A percentile compares a stretch with the other conserved stretches of the same genome.
Conservation (phyloP, 1,140 invertebrate species). For the Orussus abietinus region DNA sequence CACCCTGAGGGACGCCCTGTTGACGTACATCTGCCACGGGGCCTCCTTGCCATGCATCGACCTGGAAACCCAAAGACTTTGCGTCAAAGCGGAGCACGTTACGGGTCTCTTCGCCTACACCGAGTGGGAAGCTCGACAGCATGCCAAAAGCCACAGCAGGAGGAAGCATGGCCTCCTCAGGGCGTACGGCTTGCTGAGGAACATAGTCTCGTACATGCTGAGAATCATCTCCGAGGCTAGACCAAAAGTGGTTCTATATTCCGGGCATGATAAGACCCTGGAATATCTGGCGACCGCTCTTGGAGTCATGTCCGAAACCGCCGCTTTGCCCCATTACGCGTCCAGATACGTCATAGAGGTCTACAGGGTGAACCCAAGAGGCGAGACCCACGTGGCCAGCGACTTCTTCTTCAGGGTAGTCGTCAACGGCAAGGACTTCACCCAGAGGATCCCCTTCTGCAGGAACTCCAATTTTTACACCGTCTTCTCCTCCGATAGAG, state of each 20-base stretch:
- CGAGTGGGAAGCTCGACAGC: constrained; percentile 69
- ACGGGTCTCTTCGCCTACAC: constrained; percentile 69
- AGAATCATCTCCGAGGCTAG: constrained; percentile 72
- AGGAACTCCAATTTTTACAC: constrained; percentile 55
- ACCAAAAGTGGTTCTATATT: constrained; percentile 81
- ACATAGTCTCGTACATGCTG: constrained; percentile 75
- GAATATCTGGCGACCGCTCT: constrained; percentile 77
- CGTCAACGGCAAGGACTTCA: constrained; percentile 84
- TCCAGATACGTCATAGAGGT: constrained; percentile 82
- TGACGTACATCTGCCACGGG: constrained; percentile 81
- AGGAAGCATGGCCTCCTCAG: constrained; percentile 66
- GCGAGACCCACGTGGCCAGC: constrained; percentile 51
- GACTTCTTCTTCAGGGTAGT: constrained; percentile 79
- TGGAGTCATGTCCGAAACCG: constrained; percentile 61
- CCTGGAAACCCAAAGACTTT: constrained; percentile 51
- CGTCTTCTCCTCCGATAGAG: constrained; percentile 42
- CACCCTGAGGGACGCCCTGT: constrained; percentile 73
- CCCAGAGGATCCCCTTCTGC: constrained; percentile 77
- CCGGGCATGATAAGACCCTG: constrained; percentile 86
- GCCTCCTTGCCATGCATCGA: constrained; percentile 69
- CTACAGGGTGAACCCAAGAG: constrained; percentile 56
- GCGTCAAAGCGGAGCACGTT: constrained; percentile 67
- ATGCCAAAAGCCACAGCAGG: constrained; percentile 62
- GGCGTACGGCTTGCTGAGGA: constrained; percentile 73
- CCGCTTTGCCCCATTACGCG: constrained; percentile 70